Percentiles rank a stretch among this genome's conserved stretches.
These are phyloP conservation scores for Sebastes jordani DNA, from an alignment of 2,797 vertebrate genomes.

Conservation along the genomic window DNA sequence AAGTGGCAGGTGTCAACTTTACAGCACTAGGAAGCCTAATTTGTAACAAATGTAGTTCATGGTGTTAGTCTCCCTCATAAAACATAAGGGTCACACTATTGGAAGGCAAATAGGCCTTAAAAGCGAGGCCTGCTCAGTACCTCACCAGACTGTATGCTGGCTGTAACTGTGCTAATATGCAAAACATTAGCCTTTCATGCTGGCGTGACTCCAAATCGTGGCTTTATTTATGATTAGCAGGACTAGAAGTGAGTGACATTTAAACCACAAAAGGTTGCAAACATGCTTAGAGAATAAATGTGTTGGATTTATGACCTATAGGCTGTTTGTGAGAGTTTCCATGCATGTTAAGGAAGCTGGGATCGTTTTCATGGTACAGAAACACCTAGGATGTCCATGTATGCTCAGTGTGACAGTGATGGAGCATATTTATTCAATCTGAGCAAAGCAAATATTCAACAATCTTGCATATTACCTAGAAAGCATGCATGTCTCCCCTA, in stretches of 20 bases:
- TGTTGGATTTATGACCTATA: background rate
- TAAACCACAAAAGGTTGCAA: background rate
- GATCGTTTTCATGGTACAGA: constrained; percentile 18
- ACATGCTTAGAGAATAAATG: background rate
- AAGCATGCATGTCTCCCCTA: background rate
- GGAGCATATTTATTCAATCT: constrained; percentile 26
- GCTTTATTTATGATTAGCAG: background rate
- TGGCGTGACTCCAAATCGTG: background rate
- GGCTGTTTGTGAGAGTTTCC: background rate
- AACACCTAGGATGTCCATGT: background rate
- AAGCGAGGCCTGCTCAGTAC: background rate
- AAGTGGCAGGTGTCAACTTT: constrained; percentile 81
- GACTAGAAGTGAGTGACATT: background rate
- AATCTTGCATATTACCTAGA: background rate
- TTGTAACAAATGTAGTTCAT: constrained; percentile 76
- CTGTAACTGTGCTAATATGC: background rate
- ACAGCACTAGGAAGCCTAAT: constrained; percentile 71
- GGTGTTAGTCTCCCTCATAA: constrained; percentile 66
- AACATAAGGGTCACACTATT: constrained; percentile 55
- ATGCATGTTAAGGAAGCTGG: background rate
- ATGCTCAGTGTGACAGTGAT: background rate
- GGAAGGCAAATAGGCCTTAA: constrained; percentile 46
- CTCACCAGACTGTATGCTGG: background rate
- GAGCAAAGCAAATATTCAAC: constrained; percentile 35
- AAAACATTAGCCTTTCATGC: constrained; percentile 12